Evolutionary conservation across 2,888 invertebrate genomes (phyloP), one percentile per base, ranked within the genome.

Genomic region (Agonopterix subpropinquella): DNA sequence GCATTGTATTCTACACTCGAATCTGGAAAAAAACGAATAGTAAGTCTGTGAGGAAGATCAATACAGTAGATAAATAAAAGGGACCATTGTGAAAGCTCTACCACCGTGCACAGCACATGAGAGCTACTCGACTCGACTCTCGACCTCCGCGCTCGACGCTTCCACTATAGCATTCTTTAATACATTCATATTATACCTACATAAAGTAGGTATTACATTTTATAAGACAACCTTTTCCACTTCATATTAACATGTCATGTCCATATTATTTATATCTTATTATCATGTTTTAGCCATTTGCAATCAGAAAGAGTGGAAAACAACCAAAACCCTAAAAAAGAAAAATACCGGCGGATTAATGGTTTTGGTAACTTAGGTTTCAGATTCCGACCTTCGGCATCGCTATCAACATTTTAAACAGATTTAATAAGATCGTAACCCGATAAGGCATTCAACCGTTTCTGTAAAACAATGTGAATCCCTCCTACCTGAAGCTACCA

Each of bases 51-150:
- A 68, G 69, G 57, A 65, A 84, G 83, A 83, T 85, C 79, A 73
- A 81, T 80, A 78, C 65, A 67, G 65, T 63, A 77, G 84, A 84
- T 83, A 81, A 81, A 77, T 75, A 76, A 73, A 74, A 73, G 68
- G 73, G 66, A 58, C 72, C 68, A 78, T 82, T 82, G 77, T 82
- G 69, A 72, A 69, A 64, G 64, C 62, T 59, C 28, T 28, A 28
- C 18, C 18, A 18, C 28, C 28, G 28, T 28, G 59, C 58, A 60
- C 62, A 58, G 62, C 59, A 63, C 60, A 55, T 55, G 57, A 54
- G 53, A 53, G 57, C 58, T 47, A 50, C 57, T 48, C 59, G 59
- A 61, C 62, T 58, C 56, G 28, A 28, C 5, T 28, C 28, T 28
- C 28, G 28, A 28, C 62, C 53, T 45, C 46, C 47, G 54, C 55